These are phyloP conservation scores for Chirona hameri DNA, from an alignment of 2,888 invertebrate species.

Conservation along the genomic window DNA sequence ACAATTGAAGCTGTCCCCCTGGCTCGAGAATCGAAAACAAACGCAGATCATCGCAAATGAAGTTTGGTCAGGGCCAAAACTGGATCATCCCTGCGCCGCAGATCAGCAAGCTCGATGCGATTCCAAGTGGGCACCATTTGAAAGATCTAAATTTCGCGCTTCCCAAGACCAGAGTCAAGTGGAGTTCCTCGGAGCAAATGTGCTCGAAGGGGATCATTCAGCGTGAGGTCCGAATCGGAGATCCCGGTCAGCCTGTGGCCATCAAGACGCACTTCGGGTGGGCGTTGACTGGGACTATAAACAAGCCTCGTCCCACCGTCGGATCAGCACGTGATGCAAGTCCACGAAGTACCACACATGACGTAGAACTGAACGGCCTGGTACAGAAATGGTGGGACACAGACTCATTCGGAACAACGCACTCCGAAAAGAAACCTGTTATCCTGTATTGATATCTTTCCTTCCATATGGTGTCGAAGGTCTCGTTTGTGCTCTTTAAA, in stretches of 20 bases:
- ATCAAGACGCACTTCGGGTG: not conserved
- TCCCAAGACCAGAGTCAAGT: not conserved
- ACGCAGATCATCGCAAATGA: too few species aligned
- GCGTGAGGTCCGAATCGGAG: not conserved
- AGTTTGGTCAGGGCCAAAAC: not conserved
- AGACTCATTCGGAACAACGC: not conserved
- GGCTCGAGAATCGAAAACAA: not conserved
- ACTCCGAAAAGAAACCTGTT: not conserved
- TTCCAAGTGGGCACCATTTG: not conserved
- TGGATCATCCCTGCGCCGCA: not conserved
- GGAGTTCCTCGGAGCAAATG: not conserved
- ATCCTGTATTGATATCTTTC: too few species aligned
- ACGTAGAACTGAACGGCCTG: not conserved
- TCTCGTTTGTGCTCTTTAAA: too few species aligned
- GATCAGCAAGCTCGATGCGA: not conserved
- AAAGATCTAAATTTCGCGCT: not conserved
- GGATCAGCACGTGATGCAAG: not conserved
- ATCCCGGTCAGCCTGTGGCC: not conserved
- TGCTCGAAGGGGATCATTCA: not conserved
- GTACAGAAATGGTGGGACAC: not conserved
- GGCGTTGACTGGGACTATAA: not conserved
- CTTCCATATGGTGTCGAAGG: too few species aligned
- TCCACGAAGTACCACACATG: not conserved
- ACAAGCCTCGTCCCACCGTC: not conserved
- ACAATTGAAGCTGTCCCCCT: not conserved